These are phyloP conservation scores for Tenodera sinensis DNA, from an alignment of 2,888 invertebrate species.

Conservation along the genomic window DNA sequence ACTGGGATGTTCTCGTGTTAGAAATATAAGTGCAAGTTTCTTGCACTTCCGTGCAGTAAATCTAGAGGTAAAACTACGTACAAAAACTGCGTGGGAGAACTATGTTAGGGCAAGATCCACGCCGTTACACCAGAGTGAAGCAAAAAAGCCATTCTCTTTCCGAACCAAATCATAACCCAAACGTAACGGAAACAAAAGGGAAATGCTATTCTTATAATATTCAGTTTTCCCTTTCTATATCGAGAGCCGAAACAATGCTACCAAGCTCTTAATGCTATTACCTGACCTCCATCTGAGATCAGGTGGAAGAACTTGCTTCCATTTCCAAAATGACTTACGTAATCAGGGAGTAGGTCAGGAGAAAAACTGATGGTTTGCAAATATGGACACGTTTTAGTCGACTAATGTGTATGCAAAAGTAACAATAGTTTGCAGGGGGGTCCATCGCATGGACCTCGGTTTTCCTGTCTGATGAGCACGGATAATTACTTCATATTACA, in stretches of 20 bases:
- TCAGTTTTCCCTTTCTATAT: background rate
- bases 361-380: background rate
- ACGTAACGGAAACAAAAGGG: background rate
- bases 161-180: background rate
- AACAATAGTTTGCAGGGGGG: background rate
- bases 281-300: background rate
- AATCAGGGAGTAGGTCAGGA: background rate
- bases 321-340: background rate
- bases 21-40: no score
- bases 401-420: background rate
- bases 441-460: background rate
- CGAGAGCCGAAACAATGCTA: background rate
- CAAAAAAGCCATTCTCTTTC: background rate
- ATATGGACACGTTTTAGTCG: background rate
- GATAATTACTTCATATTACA: constrained; percentile 20
- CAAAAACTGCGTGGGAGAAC: background rate
- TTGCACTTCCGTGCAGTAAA: no score
- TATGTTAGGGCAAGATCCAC: background rate
- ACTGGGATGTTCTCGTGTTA: no score
- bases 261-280: background rate
- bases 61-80: background rate
- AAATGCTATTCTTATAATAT: background rate
- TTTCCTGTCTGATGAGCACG: constrained; percentile 5
- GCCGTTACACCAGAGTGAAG: background rate
- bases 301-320: background rate